These are phyloP conservation scores for Colletes latitarsis DNA, from an alignment of 1,140 invertebrate genomes.

Conservation along the genomic window DNA sequence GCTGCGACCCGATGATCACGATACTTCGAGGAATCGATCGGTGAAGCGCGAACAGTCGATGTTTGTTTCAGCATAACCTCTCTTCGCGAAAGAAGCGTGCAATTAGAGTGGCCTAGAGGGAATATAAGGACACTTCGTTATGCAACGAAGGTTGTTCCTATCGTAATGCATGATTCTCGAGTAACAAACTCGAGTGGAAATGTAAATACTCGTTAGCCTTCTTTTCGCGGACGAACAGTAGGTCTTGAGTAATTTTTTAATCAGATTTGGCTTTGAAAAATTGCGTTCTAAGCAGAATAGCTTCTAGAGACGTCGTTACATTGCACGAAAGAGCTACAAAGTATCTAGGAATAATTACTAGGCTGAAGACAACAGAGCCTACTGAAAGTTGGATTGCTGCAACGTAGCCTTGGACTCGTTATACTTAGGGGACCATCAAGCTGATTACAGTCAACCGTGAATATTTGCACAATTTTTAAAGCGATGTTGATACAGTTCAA, in stretches of 20 bases:
- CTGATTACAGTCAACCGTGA: conserved; percentile 29
- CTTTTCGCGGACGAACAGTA: no score
- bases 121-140: not conserved
- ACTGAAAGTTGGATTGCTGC: conserved; percentile 67
- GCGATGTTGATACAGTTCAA: not conserved
- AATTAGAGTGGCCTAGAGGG: not conserved
- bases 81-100: not conserved
- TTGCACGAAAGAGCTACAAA: conserved; percentile 42
- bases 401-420: conserved; percentile 72
- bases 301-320: no score
- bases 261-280: no score
- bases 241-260: no score
- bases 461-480: conserved; percentile 22
- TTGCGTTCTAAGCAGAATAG: no score
- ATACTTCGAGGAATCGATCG: not conserved
- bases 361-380: conserved; percentile 45
- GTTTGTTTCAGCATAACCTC: not conserved
- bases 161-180: not conserved
- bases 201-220: no score
- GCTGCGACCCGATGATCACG: not conserved
- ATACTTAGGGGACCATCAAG: conserved; percentile 63
- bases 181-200: no score
- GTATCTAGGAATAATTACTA: conserved; percentile 67
- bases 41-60: not conserved
- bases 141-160: not conserved